phyloP scores from a whole-genome alignment of 92 coral and sea anemone species.

The Muricea muricata region DNA sequence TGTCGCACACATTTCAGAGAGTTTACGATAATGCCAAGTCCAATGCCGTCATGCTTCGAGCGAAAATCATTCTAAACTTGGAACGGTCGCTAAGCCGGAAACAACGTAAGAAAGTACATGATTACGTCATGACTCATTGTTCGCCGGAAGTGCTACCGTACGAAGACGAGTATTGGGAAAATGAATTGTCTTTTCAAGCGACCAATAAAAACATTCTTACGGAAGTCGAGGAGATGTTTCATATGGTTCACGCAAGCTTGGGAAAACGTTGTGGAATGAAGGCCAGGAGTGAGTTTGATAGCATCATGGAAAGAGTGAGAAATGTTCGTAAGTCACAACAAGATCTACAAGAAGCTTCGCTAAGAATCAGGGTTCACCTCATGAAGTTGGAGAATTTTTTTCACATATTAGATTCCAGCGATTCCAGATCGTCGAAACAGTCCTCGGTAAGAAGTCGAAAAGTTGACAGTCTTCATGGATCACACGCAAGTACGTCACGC shows the following conservation, averaged over 20 bases:
- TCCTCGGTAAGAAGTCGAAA: not conserved
- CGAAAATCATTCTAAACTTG: slow-evolving; percentile 74
- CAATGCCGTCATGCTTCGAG: slow-evolving; percentile 79
- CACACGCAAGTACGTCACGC: slow-evolving; percentile 4
- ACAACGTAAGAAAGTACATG: slow-evolving; percentile 55
- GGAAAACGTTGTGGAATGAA: slow-evolving; percentile 47
- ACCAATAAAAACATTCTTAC: slow-evolving; percentile 30
- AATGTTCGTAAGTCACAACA: slow-evolving; percentile 32
- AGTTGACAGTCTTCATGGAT: not conserved
- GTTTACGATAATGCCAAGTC: slow-evolving; percentile 87
- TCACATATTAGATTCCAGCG: slow-evolving; percentile 1
- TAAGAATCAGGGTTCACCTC: slow-evolving; percentile 37
- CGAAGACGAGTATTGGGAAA: slow-evolving; percentile 29
- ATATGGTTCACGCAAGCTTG: slow-evolving; percentile 27
- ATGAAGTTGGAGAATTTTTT: slow-evolving; percentile 40
- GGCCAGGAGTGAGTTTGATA: slow-evolving; percentile 36
- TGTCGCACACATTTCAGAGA: slow-evolving; percentile 82
- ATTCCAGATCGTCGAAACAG: not conserved
- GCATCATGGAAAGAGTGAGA: slow-evolving; percentile 23
- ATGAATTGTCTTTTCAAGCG: slow-evolving; percentile 25
- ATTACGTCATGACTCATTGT: slow-evolving; percentile 61
- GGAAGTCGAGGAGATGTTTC: slow-evolving; percentile 42
- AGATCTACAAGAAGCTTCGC: slow-evolving; percentile 43
- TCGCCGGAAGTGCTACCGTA: slow-evolving; percentile 69
- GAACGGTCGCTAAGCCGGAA: slow-evolving; percentile 66